These are phyloP conservation scores for Melinopterus prodromus DNA, from an alignment of 2,888 invertebrate species.

Conservation along the genomic window DNA sequence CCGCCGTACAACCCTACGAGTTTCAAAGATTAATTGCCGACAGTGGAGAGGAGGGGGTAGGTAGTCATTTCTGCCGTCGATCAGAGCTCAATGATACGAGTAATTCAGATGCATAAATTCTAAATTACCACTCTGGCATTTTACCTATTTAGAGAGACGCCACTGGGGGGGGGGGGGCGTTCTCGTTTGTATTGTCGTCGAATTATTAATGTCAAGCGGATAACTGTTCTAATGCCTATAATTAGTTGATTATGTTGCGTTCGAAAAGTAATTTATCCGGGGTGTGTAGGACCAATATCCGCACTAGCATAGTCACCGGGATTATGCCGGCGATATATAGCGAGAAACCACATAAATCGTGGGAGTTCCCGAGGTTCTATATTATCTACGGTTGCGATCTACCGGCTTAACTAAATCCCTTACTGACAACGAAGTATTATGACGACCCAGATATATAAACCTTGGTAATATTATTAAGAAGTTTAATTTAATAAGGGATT, in stretches of 20 bases:
- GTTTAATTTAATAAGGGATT: not conserved
- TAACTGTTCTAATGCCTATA: not conserved
- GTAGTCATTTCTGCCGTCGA: not conserved
- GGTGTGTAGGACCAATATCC: no score
- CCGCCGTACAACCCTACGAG: not conserved
- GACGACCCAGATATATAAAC: not conserved
- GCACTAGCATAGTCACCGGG: not conserved
- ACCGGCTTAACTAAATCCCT: not conserved
- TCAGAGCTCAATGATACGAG: not conserved
- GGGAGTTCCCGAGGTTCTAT: not conserved
- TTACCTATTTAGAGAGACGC: not conserved
- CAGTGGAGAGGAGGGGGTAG: not conserved
- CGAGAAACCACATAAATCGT: not conserved
- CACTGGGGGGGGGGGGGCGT: not conserved
- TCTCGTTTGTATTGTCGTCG: not conserved
- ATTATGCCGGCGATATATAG: not conserved
- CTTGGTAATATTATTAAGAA: not conserved
- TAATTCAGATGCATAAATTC: not conserved
- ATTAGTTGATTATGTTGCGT: no score
- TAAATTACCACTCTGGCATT: not conserved
- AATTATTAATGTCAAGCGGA: not conserved
- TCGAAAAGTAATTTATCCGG: no score
- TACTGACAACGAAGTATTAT: not conserved
- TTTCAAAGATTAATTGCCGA: conserved; percentile 24
- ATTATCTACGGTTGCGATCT: not conserved